Conservation (phyloP, 2,888 invertebrate genomes). For the Stenotaenia linearis region DNA sequence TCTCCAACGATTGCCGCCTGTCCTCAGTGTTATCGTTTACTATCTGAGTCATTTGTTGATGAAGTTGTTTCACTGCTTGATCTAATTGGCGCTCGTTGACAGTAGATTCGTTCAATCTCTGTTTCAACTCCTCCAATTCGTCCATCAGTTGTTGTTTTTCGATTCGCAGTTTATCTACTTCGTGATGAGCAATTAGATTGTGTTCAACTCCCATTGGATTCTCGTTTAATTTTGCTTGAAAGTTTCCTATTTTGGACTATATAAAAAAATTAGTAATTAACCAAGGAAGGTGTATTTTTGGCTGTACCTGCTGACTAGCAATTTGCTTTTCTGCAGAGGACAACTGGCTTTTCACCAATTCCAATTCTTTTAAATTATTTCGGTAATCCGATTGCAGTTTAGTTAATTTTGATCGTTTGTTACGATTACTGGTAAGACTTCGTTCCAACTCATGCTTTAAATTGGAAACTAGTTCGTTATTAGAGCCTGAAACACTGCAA, state of each 20-base stretch:
- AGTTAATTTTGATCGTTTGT: conserved; percentile 14
- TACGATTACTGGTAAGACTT: conserved; percentile 9
- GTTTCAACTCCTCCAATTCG: not conserved
- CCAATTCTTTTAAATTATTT: not conserved
- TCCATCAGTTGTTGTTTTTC: not conserved
- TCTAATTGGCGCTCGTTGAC: not conserved
- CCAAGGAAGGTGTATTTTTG: too few relatives aligned
- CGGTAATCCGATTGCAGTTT: conserved; percentile 19
- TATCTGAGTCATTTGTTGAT: conserved; percentile 26
- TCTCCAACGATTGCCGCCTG: conserved; percentile 19
- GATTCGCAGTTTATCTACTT: not conserved
- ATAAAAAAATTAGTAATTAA: not conserved
- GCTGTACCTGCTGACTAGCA: not conserved
- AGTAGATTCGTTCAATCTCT: not conserved
- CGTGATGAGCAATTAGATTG: not conserved
- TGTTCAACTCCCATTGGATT: not conserved
- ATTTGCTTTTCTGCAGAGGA: not conserved
- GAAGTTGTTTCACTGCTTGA: conserved; percentile 14
- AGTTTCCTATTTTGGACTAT: not conserved
- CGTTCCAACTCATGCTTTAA: conserved; percentile 30
- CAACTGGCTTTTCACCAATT: not conserved
- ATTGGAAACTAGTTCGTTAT: not conserved
- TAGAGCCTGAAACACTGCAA: not conserved
- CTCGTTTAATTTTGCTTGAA: not conserved
- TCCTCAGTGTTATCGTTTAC: conserved; percentile 8